Base-by-base conservation (phyloP, 2,113 vertebrate genomes). In the Bettongia penicillata region DNA sequence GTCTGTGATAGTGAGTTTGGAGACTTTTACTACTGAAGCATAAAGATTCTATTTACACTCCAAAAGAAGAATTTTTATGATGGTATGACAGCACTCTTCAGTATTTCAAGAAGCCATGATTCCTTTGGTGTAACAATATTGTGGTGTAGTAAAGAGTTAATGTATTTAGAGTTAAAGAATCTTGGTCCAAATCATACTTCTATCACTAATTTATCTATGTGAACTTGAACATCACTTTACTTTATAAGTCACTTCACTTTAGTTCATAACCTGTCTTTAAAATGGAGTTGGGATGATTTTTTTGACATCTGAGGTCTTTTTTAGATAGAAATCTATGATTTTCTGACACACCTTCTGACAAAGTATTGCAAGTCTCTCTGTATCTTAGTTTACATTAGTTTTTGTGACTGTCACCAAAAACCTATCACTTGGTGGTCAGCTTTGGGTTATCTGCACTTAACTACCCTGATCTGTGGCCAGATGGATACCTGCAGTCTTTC, bases 31-130 rank as follows among this genome's bases (percentile, higher is more conserved):
- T 84, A 43, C 16, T 23, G n/a, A 84, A 84, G 6, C 68, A 84
- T 43, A n/a, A 43, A 43, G 68, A 37, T 68, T 68, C 2, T 43
- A 43, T 84, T 84, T 84, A 84, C 16, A 43, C 68, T 84, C 68
- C 68, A 84, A 84, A 84, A 84, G 68, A 77, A n/a, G 68, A 84
- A 84, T 84, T 84, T 84, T 84, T 84, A 84, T 84, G 68, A 43
- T 84, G 68, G 37, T 43, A 43, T 77, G 68, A 84, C 68, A 43
- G 16, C 22, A 22, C n/a, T 84, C n/a, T 84, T 19, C 37, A 43
- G 19, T 43, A 43, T 84, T 68, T 68, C 68, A 84, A 43, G 68
- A 16, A 84, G 16, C 68, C n/a, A 7, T 77, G 37, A 84, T 84
- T 84, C 19, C n/a, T 23, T 43, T 84, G 68, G 68, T 22, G n/a